Conservation (phyloP, 2,888 invertebrate species). For the Gari tellinella region DNA sequence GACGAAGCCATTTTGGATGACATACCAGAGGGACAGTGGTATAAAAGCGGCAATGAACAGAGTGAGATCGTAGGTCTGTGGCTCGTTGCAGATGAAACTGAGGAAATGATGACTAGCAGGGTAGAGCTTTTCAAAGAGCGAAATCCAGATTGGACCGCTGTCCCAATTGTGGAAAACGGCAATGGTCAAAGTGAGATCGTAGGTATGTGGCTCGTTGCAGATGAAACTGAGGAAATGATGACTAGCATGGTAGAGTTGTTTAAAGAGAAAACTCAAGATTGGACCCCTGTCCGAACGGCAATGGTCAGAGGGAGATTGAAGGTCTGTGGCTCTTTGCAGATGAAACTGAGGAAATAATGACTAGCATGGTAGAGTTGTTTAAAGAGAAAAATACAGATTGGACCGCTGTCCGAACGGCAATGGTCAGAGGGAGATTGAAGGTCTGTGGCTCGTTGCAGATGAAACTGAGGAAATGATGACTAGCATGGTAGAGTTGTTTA, state of each 20-base stretch:
- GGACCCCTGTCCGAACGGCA: conserved; percentile 16
- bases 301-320: conserved; percentile 27
- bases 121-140: conserved; percentile 25
- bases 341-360: conserved; percentile 21
- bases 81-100: conserved; percentile 27
- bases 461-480: conserved; percentile 24
- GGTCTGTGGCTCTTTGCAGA: conserved; percentile 29
- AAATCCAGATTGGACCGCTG: conserved; percentile 22
- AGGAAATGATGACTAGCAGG: conserved; percentile 17
- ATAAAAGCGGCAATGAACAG: conserved; percentile 31
- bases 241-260: conserved; percentile 16
- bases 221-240: conserved; percentile 24
- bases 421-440: conserved; percentile 26
- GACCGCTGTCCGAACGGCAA: conserved; percentile 22
- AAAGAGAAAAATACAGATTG: conserved; percentile 31
- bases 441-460: conserved; percentile 27
- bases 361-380: conserved; percentile 15
- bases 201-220: conserved; percentile 24
- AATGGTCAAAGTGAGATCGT: conserved; percentile 30
- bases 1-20: too few species aligned
- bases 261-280: conserved; percentile 28
- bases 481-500: conserved; percentile 17
- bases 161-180: too few species aligned
- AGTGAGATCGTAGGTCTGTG: conserved; percentile 24
- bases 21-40: too few species aligned